Evolutionary conservation across 2,888 invertebrate species (phyloP).

Genomic region (Branchellion lobata): DNA sequence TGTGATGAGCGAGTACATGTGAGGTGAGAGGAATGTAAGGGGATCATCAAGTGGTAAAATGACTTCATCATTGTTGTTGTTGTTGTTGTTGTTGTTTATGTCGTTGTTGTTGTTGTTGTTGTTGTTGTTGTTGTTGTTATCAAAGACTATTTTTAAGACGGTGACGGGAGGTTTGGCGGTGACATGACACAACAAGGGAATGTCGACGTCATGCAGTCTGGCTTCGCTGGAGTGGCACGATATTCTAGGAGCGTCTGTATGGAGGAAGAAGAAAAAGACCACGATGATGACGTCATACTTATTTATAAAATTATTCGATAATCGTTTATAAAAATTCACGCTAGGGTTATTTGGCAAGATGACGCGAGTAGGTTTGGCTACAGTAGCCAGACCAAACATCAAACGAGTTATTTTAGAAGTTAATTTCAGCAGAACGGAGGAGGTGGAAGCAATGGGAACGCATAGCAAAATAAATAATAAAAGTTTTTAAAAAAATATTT

Average conservation of each 20-base stretch:
- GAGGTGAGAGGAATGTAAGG: not conserved
- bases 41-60: not conserved
- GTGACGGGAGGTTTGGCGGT: constrained; percentile 28
- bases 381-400: too few relatives aligned
- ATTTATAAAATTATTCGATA: too few relatives aligned
- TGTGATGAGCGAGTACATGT: not conserved
- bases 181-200: constrained; percentile 31
- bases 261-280: too few relatives aligned
- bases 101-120: not conserved
- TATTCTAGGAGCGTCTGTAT: constrained; percentile 32
- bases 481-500: too few relatives aligned
- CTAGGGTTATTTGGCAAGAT: too few relatives aligned
- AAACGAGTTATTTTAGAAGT: too few relatives aligned
- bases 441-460: too few relatives aligned
- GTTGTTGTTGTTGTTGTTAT: not conserved
- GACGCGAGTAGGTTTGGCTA: too few relatives aligned
- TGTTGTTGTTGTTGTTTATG: not conserved
- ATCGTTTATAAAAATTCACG: too few relatives aligned
- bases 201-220: constrained; percentile 27
- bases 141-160: constrained; percentile 23
- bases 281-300: too few relatives aligned
- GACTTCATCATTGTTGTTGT: not conserved
- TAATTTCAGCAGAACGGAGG: too few relatives aligned
- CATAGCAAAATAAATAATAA: too few relatives aligned
- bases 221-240: constrained; percentile 20